phyloP scores from a whole-genome alignment of 2,113 vertebrate genomes.

The Mormyrus lacerda region DNA sequence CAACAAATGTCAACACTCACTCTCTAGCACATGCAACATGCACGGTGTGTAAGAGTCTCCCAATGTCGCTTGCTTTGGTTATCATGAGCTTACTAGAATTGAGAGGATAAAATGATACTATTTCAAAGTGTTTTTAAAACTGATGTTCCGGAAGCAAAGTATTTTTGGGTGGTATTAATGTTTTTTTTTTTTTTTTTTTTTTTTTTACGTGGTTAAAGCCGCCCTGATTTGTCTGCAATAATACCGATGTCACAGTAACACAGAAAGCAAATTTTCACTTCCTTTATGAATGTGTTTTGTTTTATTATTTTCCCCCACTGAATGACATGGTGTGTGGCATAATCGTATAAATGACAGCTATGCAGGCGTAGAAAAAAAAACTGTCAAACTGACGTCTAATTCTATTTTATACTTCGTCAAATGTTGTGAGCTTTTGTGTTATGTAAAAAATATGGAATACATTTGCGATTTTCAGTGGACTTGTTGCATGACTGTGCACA shows the following conservation, averaged over 20 bases:
- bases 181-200: too few relatives aligned
- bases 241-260: neutral
- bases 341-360: neutral
- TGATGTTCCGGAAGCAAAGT: neutral
- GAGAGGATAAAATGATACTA: neutral
- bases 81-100: neutral
- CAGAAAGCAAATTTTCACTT: neutral
- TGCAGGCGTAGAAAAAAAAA: neutral
- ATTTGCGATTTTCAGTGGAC: neutral
- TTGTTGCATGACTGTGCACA: neutral
- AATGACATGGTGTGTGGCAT: neutral
- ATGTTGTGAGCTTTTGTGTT: neutral
- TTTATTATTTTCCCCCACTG: neutral
- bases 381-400: neutral
- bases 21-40: neutral
- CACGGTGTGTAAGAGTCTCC: neutral
- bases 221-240: neutral
- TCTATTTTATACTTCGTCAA: neutral
- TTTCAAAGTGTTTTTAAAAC: neutral
- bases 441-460: neutral
- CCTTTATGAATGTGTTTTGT: neutral
- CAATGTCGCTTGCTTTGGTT: neutral
- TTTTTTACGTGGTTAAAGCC: neutral
- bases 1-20: neutral
- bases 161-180: neutral